These are phyloP conservation scores for Daubentonia madagascariensis DNA, from an alignment of 2,113 vertebrate genomes.

Conservation along the genomic window DNA sequence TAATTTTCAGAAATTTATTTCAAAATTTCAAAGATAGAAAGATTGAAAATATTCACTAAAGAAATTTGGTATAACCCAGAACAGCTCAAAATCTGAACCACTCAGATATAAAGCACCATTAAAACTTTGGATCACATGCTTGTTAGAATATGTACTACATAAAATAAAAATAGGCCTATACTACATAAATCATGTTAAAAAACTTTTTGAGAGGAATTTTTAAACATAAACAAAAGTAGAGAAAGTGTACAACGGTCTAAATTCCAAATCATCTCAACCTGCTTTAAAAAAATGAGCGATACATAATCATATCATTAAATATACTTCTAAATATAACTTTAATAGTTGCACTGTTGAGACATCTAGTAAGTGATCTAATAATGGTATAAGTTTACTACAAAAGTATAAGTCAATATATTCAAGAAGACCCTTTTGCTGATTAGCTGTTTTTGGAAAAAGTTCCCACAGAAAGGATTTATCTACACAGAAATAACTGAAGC, in stretches of 20 bases:
- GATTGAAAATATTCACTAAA: background rate
- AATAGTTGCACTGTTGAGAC: background rate
- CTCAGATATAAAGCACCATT: background rate
- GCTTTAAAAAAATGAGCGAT: background rate
- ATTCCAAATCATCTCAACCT: background rate
- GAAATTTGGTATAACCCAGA: background rate
- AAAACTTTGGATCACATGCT: background rate
- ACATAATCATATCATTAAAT: background rate
- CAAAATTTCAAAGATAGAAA: background rate
- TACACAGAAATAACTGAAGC: background rate
- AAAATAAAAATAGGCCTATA: background rate
- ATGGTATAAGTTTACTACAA: background rate
- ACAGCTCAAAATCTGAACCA: background rate
- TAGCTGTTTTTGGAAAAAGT: background rate
- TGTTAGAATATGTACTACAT: background rate
- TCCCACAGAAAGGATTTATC: background rate
- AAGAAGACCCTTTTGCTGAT: background rate
- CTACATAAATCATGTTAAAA: background rate
- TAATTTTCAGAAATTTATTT: constrained; percentile 24
- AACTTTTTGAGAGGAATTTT: background rate
- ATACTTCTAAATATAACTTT: background rate
- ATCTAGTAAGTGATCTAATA: background rate
- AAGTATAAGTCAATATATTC: background rate
- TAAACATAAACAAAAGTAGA: background rate
- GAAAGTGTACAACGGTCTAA: background rate